Percentiles rank a stretch among this genome's conserved stretches.
Conservation (phyloP, 2,797 vertebrate genomes). For the Lithobates sylvaticus region DNA sequence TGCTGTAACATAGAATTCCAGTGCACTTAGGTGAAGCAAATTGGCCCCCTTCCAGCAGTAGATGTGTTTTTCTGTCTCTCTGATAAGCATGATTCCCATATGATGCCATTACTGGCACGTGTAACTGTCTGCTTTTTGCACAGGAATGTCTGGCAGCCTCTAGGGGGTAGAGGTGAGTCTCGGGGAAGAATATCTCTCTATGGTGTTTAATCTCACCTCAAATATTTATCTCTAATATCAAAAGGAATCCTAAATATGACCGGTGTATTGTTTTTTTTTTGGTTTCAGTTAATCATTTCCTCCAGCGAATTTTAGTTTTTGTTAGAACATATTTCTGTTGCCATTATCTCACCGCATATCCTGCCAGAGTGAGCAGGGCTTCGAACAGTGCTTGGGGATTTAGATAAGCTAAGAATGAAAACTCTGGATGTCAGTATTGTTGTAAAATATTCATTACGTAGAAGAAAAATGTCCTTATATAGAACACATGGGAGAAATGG, state of each 20-base stretch:
- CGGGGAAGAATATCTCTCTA: constrained; percentile 29
- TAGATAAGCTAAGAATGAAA: constrained; percentile 32
- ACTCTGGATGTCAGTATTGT: constrained; percentile 24
- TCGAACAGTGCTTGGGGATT: constrained; percentile 18
- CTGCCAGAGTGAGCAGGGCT: constrained; percentile 9
- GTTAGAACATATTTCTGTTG: constrained; percentile 33
- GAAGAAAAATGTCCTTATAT: constrained; percentile 38
- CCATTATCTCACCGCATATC: constrained; percentile 34
- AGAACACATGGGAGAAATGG: not conserved
- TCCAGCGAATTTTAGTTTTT: constrained; percentile 44
- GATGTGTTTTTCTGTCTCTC: not conserved
- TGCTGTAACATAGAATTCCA: too few species aligned
- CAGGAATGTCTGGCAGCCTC: constrained; percentile 54
- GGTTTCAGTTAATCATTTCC: constrained; percentile 21
- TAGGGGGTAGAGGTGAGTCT: constrained; percentile 45
- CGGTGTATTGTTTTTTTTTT: constrained; percentile 45
- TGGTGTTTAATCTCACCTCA: constrained; percentile 39
- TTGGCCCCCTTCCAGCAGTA: constrained; percentile 1
- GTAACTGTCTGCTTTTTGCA: constrained; percentile 21
- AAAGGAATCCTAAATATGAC: constrained; percentile 53
- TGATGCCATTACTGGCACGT: constrained; percentile 42
- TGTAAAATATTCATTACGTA: constrained; percentile 21
- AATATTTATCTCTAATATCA: constrained; percentile 46
- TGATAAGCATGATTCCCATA: constrained; percentile 38
- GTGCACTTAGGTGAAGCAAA: not conserved